Conservation (phyloP, 2,797 vertebrate species). For the Rhynchotus rufescens region DNA sequence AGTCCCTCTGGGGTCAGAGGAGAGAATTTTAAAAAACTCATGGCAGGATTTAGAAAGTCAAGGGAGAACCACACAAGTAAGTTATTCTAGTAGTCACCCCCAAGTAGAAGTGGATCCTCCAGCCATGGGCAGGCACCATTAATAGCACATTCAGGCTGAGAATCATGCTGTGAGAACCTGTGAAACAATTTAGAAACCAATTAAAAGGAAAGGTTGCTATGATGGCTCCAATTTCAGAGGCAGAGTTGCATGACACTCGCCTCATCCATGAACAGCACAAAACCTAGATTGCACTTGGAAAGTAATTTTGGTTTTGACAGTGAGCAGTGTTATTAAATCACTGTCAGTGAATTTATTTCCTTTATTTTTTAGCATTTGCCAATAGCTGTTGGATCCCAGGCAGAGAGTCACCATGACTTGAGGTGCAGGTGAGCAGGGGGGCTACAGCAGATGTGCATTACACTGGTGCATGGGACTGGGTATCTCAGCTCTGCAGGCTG, state of each 20-base stretch:
- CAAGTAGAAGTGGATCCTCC: neutral
- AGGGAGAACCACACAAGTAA: neutral
- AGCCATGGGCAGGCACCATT: neutral
- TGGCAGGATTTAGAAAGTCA: neutral
- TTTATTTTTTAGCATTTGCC: neutral
- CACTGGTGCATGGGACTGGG: fast-evolving
- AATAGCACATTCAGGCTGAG: neutral
- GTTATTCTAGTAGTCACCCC: neutral
- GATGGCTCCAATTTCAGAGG: neutral
- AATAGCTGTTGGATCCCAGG: neutral
- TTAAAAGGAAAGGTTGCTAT: neutral
- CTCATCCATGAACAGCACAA: neutral
- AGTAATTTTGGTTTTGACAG: neutral
- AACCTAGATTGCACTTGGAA: neutral
- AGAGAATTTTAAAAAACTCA: neutral
- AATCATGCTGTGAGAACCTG: neutral
- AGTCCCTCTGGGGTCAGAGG: neutral
- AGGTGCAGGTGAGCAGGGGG: neutral
- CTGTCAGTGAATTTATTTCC: neutral
- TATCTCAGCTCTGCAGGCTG: neutral
- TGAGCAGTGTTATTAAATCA: neutral
- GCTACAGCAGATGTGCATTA: neutral
- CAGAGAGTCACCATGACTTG: neutral
- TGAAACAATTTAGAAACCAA: neutral
- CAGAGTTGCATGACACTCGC: fast-evolving